Evolutionary conservation across 2,888 invertebrate genomes (phyloP), one percentile per base, ranked within the genome.

Genomic region (Apocheima hispidaria): DNA sequence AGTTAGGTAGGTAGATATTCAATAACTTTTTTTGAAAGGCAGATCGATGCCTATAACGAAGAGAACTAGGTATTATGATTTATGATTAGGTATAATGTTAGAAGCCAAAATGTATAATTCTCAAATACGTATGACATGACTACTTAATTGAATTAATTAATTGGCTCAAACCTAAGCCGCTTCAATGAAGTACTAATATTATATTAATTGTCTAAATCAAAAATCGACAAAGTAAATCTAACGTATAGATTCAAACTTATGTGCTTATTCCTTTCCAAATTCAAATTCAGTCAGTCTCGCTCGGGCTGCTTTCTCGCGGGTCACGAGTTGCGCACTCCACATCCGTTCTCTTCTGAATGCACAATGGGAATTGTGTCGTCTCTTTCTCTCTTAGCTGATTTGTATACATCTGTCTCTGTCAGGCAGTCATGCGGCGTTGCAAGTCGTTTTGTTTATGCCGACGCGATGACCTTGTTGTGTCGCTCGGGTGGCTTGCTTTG

Each of bases 271-370:
- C 82, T 83, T 86, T 88, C 83, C 87, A 86, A 89, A 87, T 87
- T 81, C 77, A 86, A 88, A 88, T 83, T 89, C 83, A 84, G 78
- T 79, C 77, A n/a, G n/a, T n/a, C n/a, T n/a, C n/a, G n/a, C n/a
- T 81, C 81, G 74, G 76, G 76, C 52, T 83, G 88, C 91, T 91
- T 91, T 92, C 92, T 87, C 87, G 86, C 81, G 82, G 88, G 89
- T 90, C 89, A 89, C 88, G 87, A 87, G 84, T 84, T 83, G 81
- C 81, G 85, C 84, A 83, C 82, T 81, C 71, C 77, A 84, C 84
- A 88, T 86, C 90, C 87, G 91, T 88, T 91, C 88, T 83, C 84
- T 83, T 86, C 83, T 79, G 85, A 90, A 87, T 87, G 89, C 84
- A 88, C 86, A 88, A 87, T 86, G 80, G 77, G 77, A 86, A 80